Evolutionary conservation across 2,113 vertebrate genomes (phyloP).

Genomic region (Apodemus sylvaticus): DNA sequence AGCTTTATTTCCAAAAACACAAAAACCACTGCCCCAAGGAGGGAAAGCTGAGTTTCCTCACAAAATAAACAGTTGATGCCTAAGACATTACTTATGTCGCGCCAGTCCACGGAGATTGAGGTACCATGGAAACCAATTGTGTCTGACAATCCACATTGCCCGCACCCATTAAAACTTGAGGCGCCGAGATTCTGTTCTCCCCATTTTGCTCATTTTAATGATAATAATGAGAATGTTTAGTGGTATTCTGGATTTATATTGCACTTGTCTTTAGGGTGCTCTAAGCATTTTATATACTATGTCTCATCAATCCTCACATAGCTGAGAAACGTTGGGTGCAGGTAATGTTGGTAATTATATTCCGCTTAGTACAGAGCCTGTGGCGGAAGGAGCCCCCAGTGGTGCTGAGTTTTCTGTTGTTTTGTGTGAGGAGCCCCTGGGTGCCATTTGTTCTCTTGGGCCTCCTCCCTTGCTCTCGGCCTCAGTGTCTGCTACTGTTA

Average conservation of each 20-base stretch:
- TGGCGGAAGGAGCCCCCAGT: background rate
- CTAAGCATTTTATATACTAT: background rate
- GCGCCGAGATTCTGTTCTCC: background rate
- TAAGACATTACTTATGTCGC: conserved; percentile 12
- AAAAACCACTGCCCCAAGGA: conserved; percentile 12
- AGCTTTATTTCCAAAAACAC: conserved; percentile 70
- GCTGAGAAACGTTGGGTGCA: background rate
- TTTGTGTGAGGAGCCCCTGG: background rate
- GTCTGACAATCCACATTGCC: conserved; percentile 29
- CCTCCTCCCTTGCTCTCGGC: background rate
- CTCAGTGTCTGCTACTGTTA: background rate
- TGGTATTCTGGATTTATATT: conserved; percentile 48
- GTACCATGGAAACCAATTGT: background rate
- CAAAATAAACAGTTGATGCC: conserved; percentile 68
- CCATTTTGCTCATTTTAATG: conserved; percentile 62
- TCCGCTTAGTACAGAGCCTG: background rate
- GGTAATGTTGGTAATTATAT: conserved; percentile 48
- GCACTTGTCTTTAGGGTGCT: background rate
- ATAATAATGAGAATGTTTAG: conserved; percentile 56
- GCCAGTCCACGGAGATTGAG: background rate
- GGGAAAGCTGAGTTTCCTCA: conserved; percentile 56
- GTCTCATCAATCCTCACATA: conserved; percentile 43
- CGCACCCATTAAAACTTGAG: conserved; percentile 40
- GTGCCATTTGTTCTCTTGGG: background rate
- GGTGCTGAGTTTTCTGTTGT: background rate